phyloP scores from a whole-genome alignment of 2,888 invertebrate species.

The Lordiphosa fenestrarum region DNA sequence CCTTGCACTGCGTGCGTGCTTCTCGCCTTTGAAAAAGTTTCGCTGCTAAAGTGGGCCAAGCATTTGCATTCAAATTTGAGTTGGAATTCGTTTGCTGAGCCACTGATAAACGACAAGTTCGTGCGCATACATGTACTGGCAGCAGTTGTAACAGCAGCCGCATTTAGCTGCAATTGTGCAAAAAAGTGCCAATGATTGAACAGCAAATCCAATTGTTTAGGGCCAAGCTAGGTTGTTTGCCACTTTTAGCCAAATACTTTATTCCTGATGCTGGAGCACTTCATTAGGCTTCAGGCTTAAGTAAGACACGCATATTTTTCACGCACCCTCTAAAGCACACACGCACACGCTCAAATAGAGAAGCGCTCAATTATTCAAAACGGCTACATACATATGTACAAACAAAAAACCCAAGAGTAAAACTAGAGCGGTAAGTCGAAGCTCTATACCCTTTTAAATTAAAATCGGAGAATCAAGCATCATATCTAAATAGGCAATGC shows the following conservation, averaged over 20 bases:
- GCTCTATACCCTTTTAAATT: no score
- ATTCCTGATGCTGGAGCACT: conserved; percentile 22
- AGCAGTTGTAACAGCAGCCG: conserved; percentile 6
- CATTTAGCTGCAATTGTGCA: conserved; percentile 10
- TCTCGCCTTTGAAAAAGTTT: conserved; percentile 19
- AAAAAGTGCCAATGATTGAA: conserved; percentile 7
- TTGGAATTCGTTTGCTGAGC: conserved; percentile 39
- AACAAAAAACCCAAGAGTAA: neutral
- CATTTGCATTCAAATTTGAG: conserved; percentile 43
- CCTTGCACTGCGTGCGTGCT: conserved; percentile 36
- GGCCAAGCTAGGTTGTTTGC: neutral
- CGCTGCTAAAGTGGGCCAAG: conserved; percentile 35
- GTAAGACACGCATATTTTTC: conserved; percentile 62
- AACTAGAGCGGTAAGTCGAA: no score
- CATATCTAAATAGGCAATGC: no score
- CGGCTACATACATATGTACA: conserved; percentile 31
- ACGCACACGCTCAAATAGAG: conserved; percentile 34
- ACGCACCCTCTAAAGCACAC: conserved; percentile 24
- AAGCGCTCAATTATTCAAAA: conserved; percentile 64
- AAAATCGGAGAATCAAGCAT: no score
- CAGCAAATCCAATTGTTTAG: conserved; percentile 6
- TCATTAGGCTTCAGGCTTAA: conserved; percentile 34
- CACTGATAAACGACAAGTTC: conserved; percentile 41
- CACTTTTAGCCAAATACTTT: neutral
- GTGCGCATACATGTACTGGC: conserved; percentile 27